Percentiles rank a stretch among this genome's conserved stretches.
These are phyloP conservation scores for Ormyrus pomaceus DNA, from an alignment of 2,888 invertebrate species.

Conservation along the genomic window DNA sequence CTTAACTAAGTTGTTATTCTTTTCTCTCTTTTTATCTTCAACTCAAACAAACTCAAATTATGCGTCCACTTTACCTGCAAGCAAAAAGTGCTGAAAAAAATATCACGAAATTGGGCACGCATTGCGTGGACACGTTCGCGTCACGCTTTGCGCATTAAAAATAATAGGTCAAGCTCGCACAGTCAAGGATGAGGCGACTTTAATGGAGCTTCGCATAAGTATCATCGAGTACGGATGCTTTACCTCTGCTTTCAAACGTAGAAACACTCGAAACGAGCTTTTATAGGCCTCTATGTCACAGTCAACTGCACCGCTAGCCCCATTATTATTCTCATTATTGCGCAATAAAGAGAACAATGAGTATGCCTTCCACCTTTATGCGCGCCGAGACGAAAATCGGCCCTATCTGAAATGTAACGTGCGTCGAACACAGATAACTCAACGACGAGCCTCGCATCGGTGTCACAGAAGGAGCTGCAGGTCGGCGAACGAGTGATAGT, in stretches of 20 bases:
- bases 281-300: slow-evolving; percentile 34
- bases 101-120: slow-evolving; percentile 4
- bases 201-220: slow-evolving; percentile 41
- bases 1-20: not conserved
- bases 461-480: slow-evolving; percentile 80
- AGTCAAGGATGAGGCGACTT: slow-evolving; percentile 33
- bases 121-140: not conserved
- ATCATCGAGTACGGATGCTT: slow-evolving; percentile 40
- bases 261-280: slow-evolving; percentile 19
- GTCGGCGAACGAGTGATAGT: slow-evolving; percentile 95
- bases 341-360: no score
- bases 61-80: not conserved
- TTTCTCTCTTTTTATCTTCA: not conserved
- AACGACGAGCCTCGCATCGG: slow-evolving; percentile 76
- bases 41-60: slow-evolving; percentile 14
- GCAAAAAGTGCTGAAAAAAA: not conserved
- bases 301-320: slow-evolving; percentile 17
- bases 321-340: no score
- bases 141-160: not conserved
- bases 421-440: slow-evolving; percentile 74
- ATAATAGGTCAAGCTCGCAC: slow-evolving; percentile 17
- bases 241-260: not conserved
- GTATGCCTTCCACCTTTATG: not conserved
- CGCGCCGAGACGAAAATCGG: not conserved
- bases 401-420: not conserved